A percentile compares a stretch with the other conserved stretches of the same genome.
phyloP scores from a whole-genome alignment of 2,888 invertebrate species.

The Aphidoletes aphidimyza region DNA sequence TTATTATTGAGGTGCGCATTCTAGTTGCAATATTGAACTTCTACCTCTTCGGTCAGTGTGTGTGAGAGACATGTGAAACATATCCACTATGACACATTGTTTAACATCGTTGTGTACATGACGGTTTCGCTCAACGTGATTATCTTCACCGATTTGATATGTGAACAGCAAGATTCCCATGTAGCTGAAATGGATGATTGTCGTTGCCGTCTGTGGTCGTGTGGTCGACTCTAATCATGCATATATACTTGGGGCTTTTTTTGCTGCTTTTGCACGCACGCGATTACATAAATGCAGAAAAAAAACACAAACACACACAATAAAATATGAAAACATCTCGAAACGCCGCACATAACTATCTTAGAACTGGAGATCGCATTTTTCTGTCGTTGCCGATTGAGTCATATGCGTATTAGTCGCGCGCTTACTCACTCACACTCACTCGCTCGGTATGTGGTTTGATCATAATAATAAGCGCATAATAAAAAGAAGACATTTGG shows the following conservation, averaged over 20 bases:
- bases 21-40: background rate
- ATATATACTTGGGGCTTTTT: background rate
- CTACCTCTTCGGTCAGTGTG: constrained; percentile 43
- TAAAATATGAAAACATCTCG: constrained; percentile 29
- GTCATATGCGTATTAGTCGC: background rate
- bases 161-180: background rate
- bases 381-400: constrained; percentile 13
- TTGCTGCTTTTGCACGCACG: background rate
- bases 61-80: no score
- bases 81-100: constrained; percentile 29
- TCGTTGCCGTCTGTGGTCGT: no score
- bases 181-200: constrained; percentile 9
- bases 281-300: constrained; percentile 21
- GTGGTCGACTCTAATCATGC: background rate
- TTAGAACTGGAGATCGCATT: constrained; percentile 38
- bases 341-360: background rate
- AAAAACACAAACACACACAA: background rate
- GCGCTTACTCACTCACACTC: no score
- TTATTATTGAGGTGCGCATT: background rate
- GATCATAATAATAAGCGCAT: background rate
- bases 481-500: constrained; percentile 14
- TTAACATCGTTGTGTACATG: constrained; percentile 6
- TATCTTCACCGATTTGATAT: background rate
- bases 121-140: background rate
- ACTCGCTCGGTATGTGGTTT: background rate